Evolutionary conservation across 2,888 invertebrate genomes (phyloP).

Genomic region (Craniophora ligustri): DNA sequence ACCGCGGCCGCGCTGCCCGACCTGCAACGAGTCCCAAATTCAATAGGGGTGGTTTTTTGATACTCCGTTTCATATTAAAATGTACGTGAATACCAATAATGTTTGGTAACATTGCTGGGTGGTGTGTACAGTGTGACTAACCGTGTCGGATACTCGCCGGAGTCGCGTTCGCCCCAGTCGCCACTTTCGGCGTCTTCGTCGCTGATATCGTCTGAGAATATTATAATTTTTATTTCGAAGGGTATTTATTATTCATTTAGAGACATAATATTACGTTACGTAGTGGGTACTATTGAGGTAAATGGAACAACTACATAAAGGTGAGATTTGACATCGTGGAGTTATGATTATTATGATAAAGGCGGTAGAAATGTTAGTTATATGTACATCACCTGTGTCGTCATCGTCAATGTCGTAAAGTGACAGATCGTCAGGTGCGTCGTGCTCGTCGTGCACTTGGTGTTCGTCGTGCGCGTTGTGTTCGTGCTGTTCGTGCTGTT

Average conservation of each 20-base stretch:
- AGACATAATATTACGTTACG: too few species aligned
- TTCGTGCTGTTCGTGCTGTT: constrained; percentile 9
- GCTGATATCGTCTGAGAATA: constrained; percentile 66
- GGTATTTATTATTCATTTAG: too few species aligned
- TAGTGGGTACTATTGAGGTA: too few species aligned
- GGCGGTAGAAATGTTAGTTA: not conserved
- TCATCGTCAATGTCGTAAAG: constrained; percentile 68
- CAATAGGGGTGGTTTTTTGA: too few species aligned
- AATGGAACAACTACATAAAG: too few species aligned
- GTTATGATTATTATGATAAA: not conserved
- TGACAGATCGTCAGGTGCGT: constrained; percentile 64
- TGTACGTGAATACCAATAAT: too few species aligned
- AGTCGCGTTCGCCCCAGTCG: constrained; percentile 59
- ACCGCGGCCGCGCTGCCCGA: constrained; percentile 26
- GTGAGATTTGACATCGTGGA: too few species aligned
- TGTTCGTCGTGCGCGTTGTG: constrained; percentile 4
- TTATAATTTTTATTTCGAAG: too few species aligned
- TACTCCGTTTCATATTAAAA: too few species aligned
- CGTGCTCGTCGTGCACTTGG: constrained; percentile 39
- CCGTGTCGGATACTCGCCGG: constrained; percentile 20
- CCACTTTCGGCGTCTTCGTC: constrained; percentile 66
- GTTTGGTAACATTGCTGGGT: too few species aligned
- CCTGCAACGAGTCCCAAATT: constrained; percentile 67
- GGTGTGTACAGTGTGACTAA: too few species aligned
- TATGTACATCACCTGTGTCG: constrained; percentile 54